Conservation (phyloP, 37 sponge, comb jelly and placozoan genomes). For the Ianthella basta region DNA sequence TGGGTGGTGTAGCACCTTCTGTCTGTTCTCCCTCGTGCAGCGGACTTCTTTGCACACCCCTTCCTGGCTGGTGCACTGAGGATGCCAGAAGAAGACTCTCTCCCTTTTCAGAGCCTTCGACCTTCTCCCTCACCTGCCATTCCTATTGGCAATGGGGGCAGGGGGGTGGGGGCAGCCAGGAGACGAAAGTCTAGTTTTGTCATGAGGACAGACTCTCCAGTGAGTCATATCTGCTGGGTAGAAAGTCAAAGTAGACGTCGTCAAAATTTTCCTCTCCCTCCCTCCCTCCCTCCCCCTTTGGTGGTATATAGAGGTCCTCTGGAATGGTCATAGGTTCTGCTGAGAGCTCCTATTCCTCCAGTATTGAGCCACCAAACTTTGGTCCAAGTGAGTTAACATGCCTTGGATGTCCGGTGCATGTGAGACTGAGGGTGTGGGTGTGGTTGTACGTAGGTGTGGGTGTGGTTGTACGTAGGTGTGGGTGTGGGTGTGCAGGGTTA, state of each 20-base stretch:
- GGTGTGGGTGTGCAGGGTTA: background rate
- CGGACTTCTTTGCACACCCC: conserved; percentile 50
- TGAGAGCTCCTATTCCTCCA: conserved; percentile 28
- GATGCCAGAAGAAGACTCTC: conserved; percentile 40
- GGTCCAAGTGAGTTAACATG: background rate
- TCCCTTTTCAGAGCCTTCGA: conserved; percentile 8
- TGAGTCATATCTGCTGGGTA: conserved; percentile 8
- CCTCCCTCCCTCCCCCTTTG: conserved; percentile 40
- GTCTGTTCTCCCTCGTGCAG: background rate
- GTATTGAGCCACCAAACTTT: conserved; percentile 27
- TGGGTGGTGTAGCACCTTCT: background rate
- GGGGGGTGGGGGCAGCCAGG: background rate
- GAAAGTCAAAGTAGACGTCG: background rate
- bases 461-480: too few relatives aligned
- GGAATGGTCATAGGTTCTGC: background rate
- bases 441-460: too few relatives aligned
- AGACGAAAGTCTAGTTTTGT: background rate
- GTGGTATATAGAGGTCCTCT: conserved; percentile 4
- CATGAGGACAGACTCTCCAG: conserved; percentile 37
- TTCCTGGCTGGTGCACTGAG: conserved; percentile 46
- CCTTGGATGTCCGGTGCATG: background rate
- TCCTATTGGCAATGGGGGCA: background rate
- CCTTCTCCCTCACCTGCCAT: conserved; percentile 30
- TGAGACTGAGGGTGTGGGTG: background rate
- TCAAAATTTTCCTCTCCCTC: conserved; percentile 4